Evolutionary conservation across 2,797 vertebrate species (phyloP).

Genomic region (Aldrovandia affinis): DNA sequence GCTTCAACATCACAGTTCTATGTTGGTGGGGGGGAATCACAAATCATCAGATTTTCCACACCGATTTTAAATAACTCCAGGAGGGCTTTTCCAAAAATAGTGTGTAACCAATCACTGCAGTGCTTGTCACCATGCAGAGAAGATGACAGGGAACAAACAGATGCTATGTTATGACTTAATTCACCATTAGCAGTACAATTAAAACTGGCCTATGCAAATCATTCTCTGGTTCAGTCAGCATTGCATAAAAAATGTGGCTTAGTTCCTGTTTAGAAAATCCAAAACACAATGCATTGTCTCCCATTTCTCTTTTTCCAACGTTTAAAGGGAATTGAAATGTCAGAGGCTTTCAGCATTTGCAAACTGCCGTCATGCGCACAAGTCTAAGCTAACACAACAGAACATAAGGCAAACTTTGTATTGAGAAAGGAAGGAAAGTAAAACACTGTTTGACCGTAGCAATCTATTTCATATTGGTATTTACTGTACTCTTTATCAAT

Average conservation of each 20-base stretch:
- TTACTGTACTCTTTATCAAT: no score
- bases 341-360: not conserved
- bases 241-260: not conserved
- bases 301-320: not conserved
- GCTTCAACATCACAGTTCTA: not conserved
- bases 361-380: not conserved
- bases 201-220: no score
- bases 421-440: not conserved
- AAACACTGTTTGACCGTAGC: not conserved
- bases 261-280: not conserved
- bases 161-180: not conserved
- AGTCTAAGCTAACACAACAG: not conserved
- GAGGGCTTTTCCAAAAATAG: not conserved
- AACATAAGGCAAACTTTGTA: conserved; percentile 13
- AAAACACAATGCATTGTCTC: not conserved
- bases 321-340: conserved; percentile 18
- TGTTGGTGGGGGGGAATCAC: not conserved
- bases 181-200: not conserved
- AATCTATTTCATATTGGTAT: no score
- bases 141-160: not conserved
- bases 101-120: not conserved
- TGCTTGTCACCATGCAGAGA: not conserved
- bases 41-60: not conserved
- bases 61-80: not conserved
- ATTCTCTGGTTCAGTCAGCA: no score